Percentiles rank a stretch among this genome's conserved stretches.
These are phyloP conservation scores for Thunnus maccoyii DNA, from an alignment of 2,113 vertebrate species.

Conservation along the genomic window DNA sequence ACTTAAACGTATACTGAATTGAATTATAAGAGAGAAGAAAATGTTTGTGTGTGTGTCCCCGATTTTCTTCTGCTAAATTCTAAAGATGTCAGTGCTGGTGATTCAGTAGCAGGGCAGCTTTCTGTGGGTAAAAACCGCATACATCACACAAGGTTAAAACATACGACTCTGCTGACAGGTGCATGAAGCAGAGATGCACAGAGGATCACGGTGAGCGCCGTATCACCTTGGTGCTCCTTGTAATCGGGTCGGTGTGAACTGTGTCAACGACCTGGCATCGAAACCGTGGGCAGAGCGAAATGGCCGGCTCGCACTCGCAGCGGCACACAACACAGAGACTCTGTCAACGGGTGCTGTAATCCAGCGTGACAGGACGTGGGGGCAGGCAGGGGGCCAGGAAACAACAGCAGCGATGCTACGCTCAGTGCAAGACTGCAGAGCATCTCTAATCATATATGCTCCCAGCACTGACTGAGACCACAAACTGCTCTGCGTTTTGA, in stretches of 20 bases:
- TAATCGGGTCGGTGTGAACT: slow-evolving; percentile 41
- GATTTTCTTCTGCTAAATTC: not conserved
- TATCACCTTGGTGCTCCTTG: not conserved
- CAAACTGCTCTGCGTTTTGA: slow-evolving; percentile 18
- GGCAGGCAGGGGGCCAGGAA: slow-evolving; percentile 11
- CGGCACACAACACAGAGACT: not conserved
- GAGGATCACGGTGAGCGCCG: not conserved
- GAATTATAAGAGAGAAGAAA: not conserved
- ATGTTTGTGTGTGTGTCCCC: too few relatives aligned
- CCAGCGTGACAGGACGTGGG: slow-evolving; percentile 40
- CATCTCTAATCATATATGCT: slow-evolving; percentile 34
- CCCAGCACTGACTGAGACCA: slow-evolving; percentile 11
- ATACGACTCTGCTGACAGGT: not conserved
- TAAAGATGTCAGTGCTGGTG: not conserved
- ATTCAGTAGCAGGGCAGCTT: not conserved
- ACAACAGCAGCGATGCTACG: slow-evolving; percentile 13
- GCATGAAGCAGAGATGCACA: not conserved
- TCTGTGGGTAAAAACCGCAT: too few relatives aligned
- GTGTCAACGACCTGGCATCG: slow-evolving; percentile 2
- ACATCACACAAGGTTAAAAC: not conserved
- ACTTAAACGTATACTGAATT: too few relatives aligned
- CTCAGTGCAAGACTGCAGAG: slow-evolving; percentile 44
- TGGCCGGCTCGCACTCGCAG: not conserved
- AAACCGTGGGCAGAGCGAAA: slow-evolving; percentile 6
- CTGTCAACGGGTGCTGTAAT: slow-evolving; percentile 47